Conservation (phyloP, 2,113 vertebrate species). For the Trogon surrucura region DNA sequence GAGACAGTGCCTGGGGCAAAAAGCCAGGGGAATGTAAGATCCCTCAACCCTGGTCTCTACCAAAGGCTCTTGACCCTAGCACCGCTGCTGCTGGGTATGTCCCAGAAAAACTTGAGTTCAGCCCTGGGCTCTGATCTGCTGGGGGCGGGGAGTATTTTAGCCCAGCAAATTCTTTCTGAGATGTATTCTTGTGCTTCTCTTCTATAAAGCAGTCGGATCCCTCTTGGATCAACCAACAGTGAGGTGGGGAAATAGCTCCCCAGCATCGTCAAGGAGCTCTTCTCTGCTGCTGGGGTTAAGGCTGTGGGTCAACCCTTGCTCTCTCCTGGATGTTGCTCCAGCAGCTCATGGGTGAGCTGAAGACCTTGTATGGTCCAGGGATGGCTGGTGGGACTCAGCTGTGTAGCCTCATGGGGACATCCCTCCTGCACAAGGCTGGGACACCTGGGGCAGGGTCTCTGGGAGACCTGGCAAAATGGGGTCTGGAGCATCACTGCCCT, state of each 20-base stretch:
- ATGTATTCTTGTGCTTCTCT: neutral
- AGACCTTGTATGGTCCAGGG: fast-evolving
- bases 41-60: neutral
- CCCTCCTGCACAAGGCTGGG: neutral
- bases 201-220: neutral
- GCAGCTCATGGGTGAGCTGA: neutral
- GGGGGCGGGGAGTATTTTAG: neutral
- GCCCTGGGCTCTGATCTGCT: neutral
- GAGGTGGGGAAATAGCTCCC: neutral
- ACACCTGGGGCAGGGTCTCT: neutral
- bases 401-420: neutral
- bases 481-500: neutral
- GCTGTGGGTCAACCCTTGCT: neutral
- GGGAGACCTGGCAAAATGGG: neutral
- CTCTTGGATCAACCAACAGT: neutral
- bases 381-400: neutral
- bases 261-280: neutral
- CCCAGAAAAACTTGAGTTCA: neutral
- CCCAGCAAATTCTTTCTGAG: neutral
- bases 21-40: neutral
- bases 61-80: neutral
- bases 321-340: neutral
- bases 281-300: neutral
- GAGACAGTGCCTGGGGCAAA: neutral
- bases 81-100: neutral